Evolutionary conservation across 2,797 vertebrate genomes (phyloP).

Genomic region (Notolepis coatsorum): DNA sequence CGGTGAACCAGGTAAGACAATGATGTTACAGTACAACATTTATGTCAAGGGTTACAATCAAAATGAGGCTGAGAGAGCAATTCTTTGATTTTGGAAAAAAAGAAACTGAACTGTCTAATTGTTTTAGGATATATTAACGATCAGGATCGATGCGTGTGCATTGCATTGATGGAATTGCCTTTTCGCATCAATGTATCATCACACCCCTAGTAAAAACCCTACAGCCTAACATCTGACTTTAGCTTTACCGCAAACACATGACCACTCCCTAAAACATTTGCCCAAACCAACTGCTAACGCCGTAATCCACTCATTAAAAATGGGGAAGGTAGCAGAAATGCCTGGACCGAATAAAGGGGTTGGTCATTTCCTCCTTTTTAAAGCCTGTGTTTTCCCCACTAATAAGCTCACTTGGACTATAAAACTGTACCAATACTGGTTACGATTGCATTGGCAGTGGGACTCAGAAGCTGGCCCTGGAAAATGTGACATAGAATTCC

Average conservation of each 20-base stretch:
- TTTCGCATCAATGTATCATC: no score
- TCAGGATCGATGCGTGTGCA: no score
- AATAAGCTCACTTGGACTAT: constrained; percentile 55
- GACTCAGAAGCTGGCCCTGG: constrained; percentile 37
- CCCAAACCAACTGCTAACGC: constrained; percentile 31
- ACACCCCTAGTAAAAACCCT: neutral
- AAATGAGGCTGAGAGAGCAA: no score
- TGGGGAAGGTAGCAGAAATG: neutral
- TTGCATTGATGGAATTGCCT: no score
- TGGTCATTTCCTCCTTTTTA: constrained; percentile 61
- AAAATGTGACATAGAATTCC: constrained; percentile 65
- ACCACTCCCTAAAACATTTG: neutral
- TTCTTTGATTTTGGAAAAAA: no score
- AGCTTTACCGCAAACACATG: constrained; percentile 4
- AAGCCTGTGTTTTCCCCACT: constrained; percentile 51
- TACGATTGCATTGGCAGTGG: constrained; percentile 54
- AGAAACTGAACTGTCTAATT: no score
- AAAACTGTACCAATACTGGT: constrained; percentile 49
- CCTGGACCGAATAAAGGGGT: constrained; percentile 17
- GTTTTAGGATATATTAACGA: no score
- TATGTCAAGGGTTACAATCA: no score
- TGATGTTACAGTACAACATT: no score
- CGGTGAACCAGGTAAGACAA: no score
- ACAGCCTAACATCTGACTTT: neutral
- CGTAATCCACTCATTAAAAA: constrained; percentile 27